phyloP scores from a whole-genome alignment of 2,797 vertebrate genomes.

The Danio choprae region DNA sequence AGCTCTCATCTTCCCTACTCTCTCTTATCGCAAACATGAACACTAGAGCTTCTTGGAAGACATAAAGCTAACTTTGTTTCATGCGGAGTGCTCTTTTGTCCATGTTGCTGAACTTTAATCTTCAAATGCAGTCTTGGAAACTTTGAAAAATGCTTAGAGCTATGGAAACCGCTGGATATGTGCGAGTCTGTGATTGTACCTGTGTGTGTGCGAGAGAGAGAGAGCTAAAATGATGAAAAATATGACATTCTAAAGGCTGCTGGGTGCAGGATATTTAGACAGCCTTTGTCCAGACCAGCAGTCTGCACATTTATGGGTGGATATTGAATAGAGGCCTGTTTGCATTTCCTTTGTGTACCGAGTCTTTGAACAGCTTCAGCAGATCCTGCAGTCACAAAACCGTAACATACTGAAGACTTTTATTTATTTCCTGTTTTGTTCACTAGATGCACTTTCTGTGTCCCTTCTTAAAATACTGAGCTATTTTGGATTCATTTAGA shows the following conservation, averaged over 20 bases:
- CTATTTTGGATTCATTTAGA: background rate
- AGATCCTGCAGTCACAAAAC: background rate
- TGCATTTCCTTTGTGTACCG: constrained; percentile 11
- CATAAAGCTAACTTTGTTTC: constrained; percentile 10
- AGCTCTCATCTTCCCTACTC: background rate
- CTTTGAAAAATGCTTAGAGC: constrained; percentile 12
- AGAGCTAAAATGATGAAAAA: constrained; percentile 31
- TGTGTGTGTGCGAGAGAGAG: background rate
- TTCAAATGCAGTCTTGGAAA: constrained; percentile 18
- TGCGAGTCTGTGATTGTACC: background rate
- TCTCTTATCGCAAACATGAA: constrained; percentile 32
- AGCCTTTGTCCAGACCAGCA: constrained; percentile 31
- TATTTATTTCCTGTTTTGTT: constrained; percentile 16
- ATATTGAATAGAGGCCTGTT: constrained; percentile 26
- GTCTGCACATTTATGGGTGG: constrained; percentile 23
- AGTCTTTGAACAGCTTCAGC: constrained; percentile 15
- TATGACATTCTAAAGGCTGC: constrained; percentile 32
- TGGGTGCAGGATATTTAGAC: constrained; percentile 24
- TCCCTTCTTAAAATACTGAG: background rate
- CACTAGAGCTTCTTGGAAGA: background rate
- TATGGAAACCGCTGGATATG: background rate
- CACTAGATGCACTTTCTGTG: background rate
- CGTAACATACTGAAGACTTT: background rate
- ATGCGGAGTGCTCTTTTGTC: constrained; percentile 23
- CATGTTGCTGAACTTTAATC: constrained; percentile 22